Evolutionary conservation across 2,888 invertebrate species (phyloP), one percentile per base, ranked within the genome.

Genomic region (Carterocephalus palaemon): DNA sequence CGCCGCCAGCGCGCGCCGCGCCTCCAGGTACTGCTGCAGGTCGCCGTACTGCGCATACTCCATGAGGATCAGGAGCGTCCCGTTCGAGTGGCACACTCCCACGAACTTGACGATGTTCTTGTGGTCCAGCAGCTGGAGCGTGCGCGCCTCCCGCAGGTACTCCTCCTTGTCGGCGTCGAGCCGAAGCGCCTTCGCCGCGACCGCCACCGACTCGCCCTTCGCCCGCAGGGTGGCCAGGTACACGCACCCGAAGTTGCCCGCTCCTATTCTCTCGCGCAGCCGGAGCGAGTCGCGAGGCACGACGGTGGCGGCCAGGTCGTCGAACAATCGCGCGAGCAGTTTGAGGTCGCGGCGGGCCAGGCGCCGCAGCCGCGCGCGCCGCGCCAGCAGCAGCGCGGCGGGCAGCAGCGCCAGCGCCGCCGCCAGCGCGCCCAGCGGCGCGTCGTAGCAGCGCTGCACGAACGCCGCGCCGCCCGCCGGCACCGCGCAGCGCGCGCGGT

Each of bases 31-130:
- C 0, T 93, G 93, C 68, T 93, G 94, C 56, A 97, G 77, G 69
- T 97, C 96, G 8, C 96, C 96, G 66, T 95, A 95, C 3, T 95
- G 85, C 89, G 96, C 95, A 59, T 94, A 95, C 71, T 97, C 96
- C 95, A 96, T 96, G 1, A 95, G 92, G 59, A 95, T 92, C 4
- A 95, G 91, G 0, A 95, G 95, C 51, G 95, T 94, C 2, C 90
- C 91, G 55, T 93, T 92, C 1, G 93, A 91, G 53, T 94, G 93
- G 52, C 80, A 79, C 6, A 97, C 95, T 0, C 94, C 97, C 7
- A 95, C 73, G 9, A 97, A 83, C 51, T 91, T 90, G 4, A 97
- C 92, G 26, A 97, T 92, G 70, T 97, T 96, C 58, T 91, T 90
- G 70, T 97, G 96, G 38, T 92, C 90, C 60, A 97, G 94, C 29